A percentile compares a stretch with the other conserved stretches of the same genome.
Evolutionary conservation across 2,888 invertebrate species (phyloP).

Genomic region (Pachydiplax longipennis): DNA sequence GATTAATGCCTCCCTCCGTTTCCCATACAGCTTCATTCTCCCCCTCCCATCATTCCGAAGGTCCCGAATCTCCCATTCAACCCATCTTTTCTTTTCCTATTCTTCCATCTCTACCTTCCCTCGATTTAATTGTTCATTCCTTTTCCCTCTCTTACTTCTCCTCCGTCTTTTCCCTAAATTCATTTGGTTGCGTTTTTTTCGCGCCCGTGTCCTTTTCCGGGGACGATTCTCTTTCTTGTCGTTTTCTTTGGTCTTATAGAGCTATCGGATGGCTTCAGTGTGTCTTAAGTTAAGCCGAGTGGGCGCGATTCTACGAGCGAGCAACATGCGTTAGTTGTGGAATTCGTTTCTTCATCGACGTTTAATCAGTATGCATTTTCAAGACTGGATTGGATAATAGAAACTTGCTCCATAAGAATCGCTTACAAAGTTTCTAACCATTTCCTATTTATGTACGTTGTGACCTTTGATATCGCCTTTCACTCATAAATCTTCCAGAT

Average conservation of each 20-base stretch:
- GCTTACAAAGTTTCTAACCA: no score
- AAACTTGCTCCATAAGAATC: no score
- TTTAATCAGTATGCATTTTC: no score
- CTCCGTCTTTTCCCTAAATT: neutral
- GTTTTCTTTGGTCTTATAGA: neutral
- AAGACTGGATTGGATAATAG: no score
- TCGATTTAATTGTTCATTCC: neutral
- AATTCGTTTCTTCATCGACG: no score
- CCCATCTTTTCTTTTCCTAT: neutral
- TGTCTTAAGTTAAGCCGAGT: no score
- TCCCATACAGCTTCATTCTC: neutral
- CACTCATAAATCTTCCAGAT: no score
- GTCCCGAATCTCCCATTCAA: neutral
- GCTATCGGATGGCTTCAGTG: neutral
- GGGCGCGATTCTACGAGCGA: no score
- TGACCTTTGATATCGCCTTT: no score
- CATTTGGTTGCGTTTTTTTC: neutral
- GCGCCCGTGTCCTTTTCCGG: neutral
- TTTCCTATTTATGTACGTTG: no score
- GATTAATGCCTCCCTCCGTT: slow-evolving; percentile 19
- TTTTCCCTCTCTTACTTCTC: neutral
- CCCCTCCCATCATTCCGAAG: slow-evolving; percentile 19
- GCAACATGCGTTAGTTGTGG: no score
- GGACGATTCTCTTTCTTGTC: neutral
- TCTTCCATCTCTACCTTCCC: neutral